Percentiles rank a stretch among this genome's conserved stretches.
phyloP scores from a whole-genome alignment of 2,888 invertebrate genomes.

The Notodonta ziczac region DNA sequence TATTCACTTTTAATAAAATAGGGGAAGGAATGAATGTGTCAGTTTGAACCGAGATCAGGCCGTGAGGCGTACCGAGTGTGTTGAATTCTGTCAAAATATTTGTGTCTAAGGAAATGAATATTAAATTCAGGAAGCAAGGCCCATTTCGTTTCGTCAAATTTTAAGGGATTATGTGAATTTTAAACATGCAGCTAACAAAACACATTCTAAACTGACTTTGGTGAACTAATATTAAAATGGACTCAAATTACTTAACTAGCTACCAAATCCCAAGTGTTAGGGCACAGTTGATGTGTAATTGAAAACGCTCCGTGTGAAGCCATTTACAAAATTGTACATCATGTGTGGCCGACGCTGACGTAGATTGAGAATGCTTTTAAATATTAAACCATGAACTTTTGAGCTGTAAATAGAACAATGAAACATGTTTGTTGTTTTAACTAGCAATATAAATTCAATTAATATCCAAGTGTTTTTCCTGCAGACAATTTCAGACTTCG shows the following conservation, averaged over 20 bases:
- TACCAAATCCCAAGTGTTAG: constrained; percentile 2
- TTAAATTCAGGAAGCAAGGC: background rate
- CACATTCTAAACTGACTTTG: background rate
- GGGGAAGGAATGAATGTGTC: constrained; percentile 54
- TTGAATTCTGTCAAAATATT: too few relatives aligned
- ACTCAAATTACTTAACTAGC: background rate
- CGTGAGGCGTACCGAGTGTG: background rate
- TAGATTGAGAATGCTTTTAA: background rate
- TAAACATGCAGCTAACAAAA: too few relatives aligned
- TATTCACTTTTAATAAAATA: constrained; percentile 65
- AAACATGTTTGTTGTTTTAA: background rate
- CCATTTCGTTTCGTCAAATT: too few relatives aligned
- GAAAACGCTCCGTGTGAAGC: background rate
- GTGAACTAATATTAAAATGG: constrained; percentile 4
- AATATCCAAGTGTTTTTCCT: too few relatives aligned
- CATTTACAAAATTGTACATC: constrained; percentile 6
- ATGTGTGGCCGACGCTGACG: background rate
- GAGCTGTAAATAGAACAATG: background rate
- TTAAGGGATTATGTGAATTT: too few relatives aligned
- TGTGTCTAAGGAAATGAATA: constrained; percentile 13
- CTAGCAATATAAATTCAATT: too few relatives aligned
- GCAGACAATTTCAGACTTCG: too few relatives aligned
- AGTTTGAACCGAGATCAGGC: constrained; percentile 34
- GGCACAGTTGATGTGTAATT: constrained; percentile 5
- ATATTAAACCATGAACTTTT: background rate